A percentile compares a stretch with the other conserved stretches of the same genome.
Evolutionary conservation across 2,113 vertebrate species (phyloP).

Genomic region (Formicarius rufipectus): DNA sequence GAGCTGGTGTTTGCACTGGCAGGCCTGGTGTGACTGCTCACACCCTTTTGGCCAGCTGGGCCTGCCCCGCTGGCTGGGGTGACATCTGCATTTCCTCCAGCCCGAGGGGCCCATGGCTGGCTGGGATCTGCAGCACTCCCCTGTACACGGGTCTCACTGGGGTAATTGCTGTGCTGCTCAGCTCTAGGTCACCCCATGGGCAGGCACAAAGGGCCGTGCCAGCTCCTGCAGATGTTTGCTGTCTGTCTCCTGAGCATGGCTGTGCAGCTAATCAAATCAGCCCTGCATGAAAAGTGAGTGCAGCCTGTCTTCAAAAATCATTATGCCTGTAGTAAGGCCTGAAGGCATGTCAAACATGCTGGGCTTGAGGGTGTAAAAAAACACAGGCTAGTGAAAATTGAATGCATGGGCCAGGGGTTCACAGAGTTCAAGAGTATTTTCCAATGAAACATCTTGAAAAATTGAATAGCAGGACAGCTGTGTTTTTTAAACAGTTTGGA

Average conservation of each 20-base stretch:
- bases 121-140: neutral
- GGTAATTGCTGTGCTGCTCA: accelerated
- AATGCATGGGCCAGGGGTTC: neutral
- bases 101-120: accelerated
- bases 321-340: neutral
- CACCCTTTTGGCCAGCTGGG: neutral
- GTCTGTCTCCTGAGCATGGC: neutral
- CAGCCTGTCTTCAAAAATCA: neutral
- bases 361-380: neutral
- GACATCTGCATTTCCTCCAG: neutral
- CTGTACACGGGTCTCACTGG: neutral
- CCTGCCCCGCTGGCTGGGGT: neutral
- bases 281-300: neutral
- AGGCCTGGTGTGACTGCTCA: neutral
- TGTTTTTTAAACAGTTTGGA: neutral
- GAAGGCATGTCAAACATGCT: neutral
- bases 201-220: neutral
- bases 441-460: neutral
- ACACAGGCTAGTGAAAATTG: neutral
- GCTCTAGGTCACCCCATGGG: neutral
- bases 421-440: neutral
- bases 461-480: neutral
- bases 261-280: neutral
- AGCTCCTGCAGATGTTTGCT: neutral
- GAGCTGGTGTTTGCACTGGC: neutral